Base-by-base conservation (phyloP, 2,888 invertebrate genomes). In the Cyrtodaria siliqua region DNA sequence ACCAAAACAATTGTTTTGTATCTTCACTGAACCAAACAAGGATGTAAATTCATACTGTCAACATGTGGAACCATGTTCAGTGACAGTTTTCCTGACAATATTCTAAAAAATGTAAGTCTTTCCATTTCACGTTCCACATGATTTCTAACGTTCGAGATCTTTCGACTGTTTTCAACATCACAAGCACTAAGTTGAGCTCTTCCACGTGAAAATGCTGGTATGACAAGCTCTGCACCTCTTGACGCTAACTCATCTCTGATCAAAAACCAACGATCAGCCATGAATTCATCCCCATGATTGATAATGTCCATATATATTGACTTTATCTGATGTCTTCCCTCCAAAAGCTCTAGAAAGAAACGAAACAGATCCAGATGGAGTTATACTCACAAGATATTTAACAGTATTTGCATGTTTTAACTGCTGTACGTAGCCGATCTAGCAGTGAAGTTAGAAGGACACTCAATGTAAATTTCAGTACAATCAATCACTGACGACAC, bases 111-210 rank as follows among this genome's bases (percentile, higher is more conserved):
- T 16, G 4, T 44, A 6, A 44, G n/a, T 9, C 44, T 6, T 44
- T 16, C 44, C 29, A 85, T 83, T 2, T 79, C 79, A 9, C 77
- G 16, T 53, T 82, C 85, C 1, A 85, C 81, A 77, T 82, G 79
- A 33, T 79, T 83, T 49, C 81, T n/a, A 2, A 73, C 53, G 62
- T 79, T 52, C 14, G 83, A 74, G 24, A 83, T 59, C 53, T 57
- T 72, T 24, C 81, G 61, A 8, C 77, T 70, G 24, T 44, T 52
- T 67, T 81, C 84, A 16, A 83, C 53, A 42, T 83, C 81, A 4
- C 50, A 18, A 12, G 81, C 47, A 4, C 61, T 42, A 9, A 85
- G 47, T 42, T 85, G 81, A 16, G 49, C 14, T 69, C 74, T 64
- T 12, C 81, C 80, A 57, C 60, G 38, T 2, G 73, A 67, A 23